Percentiles rank a stretch among this genome's conserved stretches.
phyloP scores from a whole-genome alignment of 2,888 invertebrate genomes.

The Nowickia ferox region DNA sequence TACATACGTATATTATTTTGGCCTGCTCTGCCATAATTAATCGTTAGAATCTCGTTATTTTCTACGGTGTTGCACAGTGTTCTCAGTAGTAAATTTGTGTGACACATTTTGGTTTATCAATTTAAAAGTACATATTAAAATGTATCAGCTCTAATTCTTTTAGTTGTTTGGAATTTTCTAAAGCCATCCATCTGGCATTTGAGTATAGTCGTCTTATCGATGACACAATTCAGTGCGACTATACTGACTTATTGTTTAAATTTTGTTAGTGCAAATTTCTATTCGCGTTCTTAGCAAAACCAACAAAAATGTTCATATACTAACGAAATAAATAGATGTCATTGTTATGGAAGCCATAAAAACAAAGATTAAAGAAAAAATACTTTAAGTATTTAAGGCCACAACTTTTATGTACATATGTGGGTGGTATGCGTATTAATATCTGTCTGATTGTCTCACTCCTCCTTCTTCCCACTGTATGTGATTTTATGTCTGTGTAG shows the following conservation, averaged over 20 bases:
- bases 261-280: background rate
- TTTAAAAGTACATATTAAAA: too few relatives aligned
- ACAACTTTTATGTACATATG: background rate
- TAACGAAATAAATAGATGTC: constrained; percentile 25
- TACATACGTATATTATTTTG: too few relatives aligned
- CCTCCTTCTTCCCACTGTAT: background rate
- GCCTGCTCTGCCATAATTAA: too few relatives aligned
- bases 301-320: constrained; percentile 1
- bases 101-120: too few relatives aligned
- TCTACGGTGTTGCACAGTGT: too few relatives aligned
- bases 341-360: constrained; percentile 50
- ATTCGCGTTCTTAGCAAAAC: background rate
- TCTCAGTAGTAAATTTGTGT: too few relatives aligned
- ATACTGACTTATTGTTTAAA: background rate
- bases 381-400: constrained; percentile 36
- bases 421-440: background rate
- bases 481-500: background rate
- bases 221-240: background rate
- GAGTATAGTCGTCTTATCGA: background rate
- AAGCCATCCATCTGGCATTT: background rate
- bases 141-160: too few relatives aligned
- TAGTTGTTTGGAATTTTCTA: background rate
- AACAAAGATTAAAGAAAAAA: constrained; percentile 26
- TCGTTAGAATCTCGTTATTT: too few relatives aligned
- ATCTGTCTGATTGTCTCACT: background rate